Conservation (phyloP, 2,888 invertebrate species). For the Tortricodes alternella region DNA sequence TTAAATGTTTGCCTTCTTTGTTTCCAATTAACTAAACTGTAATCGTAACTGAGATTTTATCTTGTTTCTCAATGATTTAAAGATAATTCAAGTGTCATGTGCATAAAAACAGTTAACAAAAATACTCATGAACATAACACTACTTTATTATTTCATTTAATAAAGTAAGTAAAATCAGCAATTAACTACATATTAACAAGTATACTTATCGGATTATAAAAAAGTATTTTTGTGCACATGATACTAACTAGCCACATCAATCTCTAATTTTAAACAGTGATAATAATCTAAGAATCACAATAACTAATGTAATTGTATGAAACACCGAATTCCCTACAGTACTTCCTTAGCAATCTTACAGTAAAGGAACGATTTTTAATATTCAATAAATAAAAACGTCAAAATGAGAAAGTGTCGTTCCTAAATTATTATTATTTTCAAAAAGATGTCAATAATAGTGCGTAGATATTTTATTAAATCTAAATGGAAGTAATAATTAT, state of each 20-base stretch:
- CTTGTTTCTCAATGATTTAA: not conserved
- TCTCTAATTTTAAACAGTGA: slow-evolving; percentile 12
- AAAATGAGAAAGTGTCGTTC: slow-evolving; percentile 22
- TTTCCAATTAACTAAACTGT: no score
- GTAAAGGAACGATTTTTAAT: slow-evolving; percentile 10
- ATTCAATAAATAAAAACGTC: slow-evolving; percentile 12
- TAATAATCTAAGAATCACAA: slow-evolving; percentile 23
- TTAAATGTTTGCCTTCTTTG: not conserved
- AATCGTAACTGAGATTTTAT: not conserved
- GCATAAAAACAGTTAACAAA: not conserved
- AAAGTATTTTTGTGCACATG: slow-evolving; percentile 14
- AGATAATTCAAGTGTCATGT: slow-evolving; percentile 10
- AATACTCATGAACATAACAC: not conserved
- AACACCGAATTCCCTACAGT: no score
- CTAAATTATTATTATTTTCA: not conserved
- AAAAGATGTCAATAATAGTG: slow-evolving; percentile 2
- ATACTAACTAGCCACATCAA: not conserved
- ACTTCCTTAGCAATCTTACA: slow-evolving; percentile 13
- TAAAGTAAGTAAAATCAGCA: no score
- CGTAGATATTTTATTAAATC: slow-evolving; percentile 12
- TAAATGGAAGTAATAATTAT: not conserved
- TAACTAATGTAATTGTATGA: no score
- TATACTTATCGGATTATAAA: not conserved
- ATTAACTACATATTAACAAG: no score
- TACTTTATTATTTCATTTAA: no score